These are phyloP conservation scores for Zonitis immaculata DNA, from an alignment of 2,888 invertebrate genomes.

Conservation along the genomic window DNA sequence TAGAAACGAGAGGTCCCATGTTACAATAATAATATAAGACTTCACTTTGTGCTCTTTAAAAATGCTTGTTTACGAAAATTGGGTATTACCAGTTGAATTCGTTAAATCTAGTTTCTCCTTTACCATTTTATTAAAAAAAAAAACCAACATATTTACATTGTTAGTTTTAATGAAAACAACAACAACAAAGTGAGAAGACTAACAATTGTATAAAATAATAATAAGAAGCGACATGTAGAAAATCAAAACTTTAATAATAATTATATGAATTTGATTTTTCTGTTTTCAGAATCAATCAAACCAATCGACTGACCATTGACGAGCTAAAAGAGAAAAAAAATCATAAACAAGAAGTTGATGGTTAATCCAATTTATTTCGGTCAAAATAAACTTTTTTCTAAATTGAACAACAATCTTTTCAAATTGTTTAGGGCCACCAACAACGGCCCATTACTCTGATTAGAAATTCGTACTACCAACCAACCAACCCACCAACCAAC, in stretches of 20 bases:
- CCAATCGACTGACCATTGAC: background rate
- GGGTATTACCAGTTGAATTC: constrained; percentile 19
- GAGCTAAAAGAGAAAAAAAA: too few relatives aligned
- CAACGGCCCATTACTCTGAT: constrained; percentile 2
- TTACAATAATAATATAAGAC: constrained; percentile 13
- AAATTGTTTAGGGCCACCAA: background rate
- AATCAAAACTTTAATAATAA: background rate
- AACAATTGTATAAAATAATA: background rate
- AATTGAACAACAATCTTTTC: background rate
- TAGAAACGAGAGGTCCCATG: constrained; percentile 8
- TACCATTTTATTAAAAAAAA: too few relatives aligned
- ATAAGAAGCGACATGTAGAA: background rate
- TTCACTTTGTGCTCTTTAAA: constrained; percentile 21
- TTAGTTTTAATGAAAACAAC: background rate
- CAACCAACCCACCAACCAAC: constrained; percentile 36
- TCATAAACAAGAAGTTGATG: background rate
- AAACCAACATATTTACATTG: background rate
- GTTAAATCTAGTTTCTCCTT: constrained; percentile 15
- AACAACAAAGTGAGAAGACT: too few relatives aligned
- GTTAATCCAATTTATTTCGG: background rate
- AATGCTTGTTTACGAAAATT: constrained; percentile 23
- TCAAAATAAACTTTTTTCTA: background rate
- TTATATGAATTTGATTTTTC: too few relatives aligned
- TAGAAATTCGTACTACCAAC: constrained; percentile 9
- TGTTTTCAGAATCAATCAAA: background rate